Base-by-base conservation (phyloP, 2,797 vertebrate species). In the Carapus acus region DNA sequence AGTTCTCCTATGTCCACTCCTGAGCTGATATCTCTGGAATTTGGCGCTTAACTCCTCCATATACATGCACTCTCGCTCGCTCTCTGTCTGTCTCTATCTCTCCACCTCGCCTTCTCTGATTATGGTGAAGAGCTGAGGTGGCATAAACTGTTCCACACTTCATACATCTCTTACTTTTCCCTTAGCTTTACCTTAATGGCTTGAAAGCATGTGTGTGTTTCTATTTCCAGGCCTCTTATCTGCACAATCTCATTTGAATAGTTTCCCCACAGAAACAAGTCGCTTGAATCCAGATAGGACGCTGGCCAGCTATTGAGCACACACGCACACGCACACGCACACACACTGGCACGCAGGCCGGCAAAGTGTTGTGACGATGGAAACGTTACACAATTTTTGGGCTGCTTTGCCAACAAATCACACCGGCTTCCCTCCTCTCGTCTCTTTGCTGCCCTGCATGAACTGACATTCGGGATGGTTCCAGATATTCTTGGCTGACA, bases 401-500 rank as follows among this genome's bases (percentile, higher is more conserved):
- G 20, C 49, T 62, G 43, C 70, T 71, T 63, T 13, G 40, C 56
- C 63, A n/a, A 70, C 22, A 27, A 9, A 27, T 77, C 43, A 36
- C 61, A 36, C 43, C 37, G 40, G 18, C 21, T 43, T 14, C 44
- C 40, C 40, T 55, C 23, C 17, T 51, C 52, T 29, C 37, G 42
- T n/a, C 37, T n/a, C 17, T 43, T 49, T 43, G 38, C 42, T 58
- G 53, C 37, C 23, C 46, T 57, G 58, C 43, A 54, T 41, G 12
- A 49, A 34, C 59, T 67, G 50, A 66, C 46, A 68, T 57, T 60
- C 21, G 61, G 23, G 24, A 37, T 1, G 33, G 11, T 16, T 42
- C 18, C 36, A 57, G 66, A 62, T 58, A 33, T 49, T 50, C 71
- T 71, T 38, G 54, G 36, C 71, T 67, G 49, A 68, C 64, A 70